These are phyloP conservation scores for Philonicus albiceps DNA, from an alignment of 2,888 invertebrate species.

Conservation along the genomic window DNA sequence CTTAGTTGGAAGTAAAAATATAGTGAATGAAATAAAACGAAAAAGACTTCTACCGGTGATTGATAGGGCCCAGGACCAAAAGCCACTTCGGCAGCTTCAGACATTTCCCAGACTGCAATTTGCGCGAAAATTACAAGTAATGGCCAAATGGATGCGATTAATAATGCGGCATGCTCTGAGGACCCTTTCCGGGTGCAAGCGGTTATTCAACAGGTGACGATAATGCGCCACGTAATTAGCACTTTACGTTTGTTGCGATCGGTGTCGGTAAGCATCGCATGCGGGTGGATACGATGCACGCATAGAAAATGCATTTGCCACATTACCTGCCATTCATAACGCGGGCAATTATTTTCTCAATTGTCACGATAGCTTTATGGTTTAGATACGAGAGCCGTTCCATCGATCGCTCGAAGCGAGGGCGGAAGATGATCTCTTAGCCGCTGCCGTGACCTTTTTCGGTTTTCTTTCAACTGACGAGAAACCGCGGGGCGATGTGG, in stretches of 20 bases:
- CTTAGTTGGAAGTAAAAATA: neutral
- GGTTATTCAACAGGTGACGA: slow-evolving; percentile 3
- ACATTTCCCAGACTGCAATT: neutral
- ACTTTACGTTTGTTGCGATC: neutral
- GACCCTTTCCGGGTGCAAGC: slow-evolving; percentile 7
- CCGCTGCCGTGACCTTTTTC: neutral
- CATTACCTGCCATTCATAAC: neutral
- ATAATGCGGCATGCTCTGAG: neutral
- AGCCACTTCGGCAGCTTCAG: neutral
- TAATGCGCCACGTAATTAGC: slow-evolving; percentile 2
- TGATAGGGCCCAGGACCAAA: neutral
- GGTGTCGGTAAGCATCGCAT: neutral
- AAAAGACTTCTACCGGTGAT: neutral
- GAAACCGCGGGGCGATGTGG: neutral
- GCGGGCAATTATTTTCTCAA: slow-evolving; percentile 9
- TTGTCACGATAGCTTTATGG: slow-evolving; percentile 6
- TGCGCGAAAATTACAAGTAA: neutral
- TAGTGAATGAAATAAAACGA: neutral
- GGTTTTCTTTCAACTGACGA: neutral
- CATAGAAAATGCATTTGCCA: neutral
- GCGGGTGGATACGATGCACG: neutral
- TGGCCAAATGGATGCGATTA: neutral
- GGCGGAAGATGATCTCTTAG: neutral
- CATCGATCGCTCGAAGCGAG: neutral
- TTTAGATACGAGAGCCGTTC: neutral